phyloP scores from a whole-genome alignment of 2,888 invertebrate genomes.

The Pardosa pseudoannulata region DNA sequence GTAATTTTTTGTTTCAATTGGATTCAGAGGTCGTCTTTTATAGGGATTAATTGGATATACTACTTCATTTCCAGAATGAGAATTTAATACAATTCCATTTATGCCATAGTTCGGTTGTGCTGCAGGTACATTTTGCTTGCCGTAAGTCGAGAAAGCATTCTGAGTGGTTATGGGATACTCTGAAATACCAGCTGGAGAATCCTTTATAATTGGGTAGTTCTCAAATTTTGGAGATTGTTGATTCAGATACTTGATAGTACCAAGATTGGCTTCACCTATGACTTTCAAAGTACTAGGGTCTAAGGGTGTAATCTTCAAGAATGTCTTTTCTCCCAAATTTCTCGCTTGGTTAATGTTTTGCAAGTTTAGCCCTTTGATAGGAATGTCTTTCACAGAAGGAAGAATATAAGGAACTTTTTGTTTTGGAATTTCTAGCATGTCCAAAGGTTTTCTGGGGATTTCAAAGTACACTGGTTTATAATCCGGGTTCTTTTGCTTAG shows the following conservation, averaged over 20 bases:
- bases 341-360: conserved; percentile 16
- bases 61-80: background rate
- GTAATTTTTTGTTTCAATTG: background rate
- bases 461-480: conserved; percentile 55
- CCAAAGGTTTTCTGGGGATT: conserved; percentile 46
- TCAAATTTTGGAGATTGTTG: background rate
- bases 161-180: background rate
- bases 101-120: background rate
- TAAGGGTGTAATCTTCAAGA: conserved; percentile 41
- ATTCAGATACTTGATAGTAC: background rate
- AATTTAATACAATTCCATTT: too few species aligned
- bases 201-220: background rate
- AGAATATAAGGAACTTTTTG: conserved; percentile 31
- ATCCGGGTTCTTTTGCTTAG: conserved; percentile 5
- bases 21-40: background rate
- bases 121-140: background rate
- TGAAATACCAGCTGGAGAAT: background rate
- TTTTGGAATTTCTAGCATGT: conserved; percentile 41
- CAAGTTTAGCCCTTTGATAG: background rate
- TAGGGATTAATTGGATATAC: background rate
- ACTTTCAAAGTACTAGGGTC: conserved; percentile 14
- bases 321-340: conserved; percentile 27
- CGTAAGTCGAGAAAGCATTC: background rate
- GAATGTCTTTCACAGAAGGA: background rate
- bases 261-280: conserved; percentile 30